Percentiles rank a stretch among this genome's conserved stretches.
Evolutionary conservation across 2,113 vertebrate species (phyloP).

Genomic region (Brachypodius melanocephalos): DNA sequence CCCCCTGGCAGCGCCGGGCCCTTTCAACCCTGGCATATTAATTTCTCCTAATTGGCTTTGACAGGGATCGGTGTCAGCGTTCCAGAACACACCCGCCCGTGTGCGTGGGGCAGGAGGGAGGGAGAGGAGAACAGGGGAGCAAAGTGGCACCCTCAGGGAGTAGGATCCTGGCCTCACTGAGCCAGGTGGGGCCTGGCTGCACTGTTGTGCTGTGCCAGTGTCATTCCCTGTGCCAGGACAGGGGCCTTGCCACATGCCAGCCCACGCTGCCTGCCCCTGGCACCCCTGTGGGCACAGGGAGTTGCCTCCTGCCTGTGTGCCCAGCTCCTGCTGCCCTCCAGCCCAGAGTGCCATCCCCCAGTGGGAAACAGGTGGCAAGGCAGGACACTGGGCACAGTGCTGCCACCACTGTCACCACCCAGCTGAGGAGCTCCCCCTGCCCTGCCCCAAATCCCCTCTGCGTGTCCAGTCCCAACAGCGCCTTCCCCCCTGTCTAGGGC

Average conservation of each 20-base stretch:
- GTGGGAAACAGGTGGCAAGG: fast-evolving
- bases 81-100: neutral
- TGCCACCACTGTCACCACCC: neutral
- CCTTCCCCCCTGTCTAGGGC: fast-evolving
- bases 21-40: constrained; percentile 23
- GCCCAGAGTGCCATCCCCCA: fast-evolving
- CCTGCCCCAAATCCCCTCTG: neutral
- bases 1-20: neutral
- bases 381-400: fast-evolving
- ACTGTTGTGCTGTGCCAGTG: neutral
- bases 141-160: neutral
- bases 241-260: neutral
- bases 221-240: neutral
- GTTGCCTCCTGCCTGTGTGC: neutral
- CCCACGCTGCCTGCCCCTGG: fast-evolving
- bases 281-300: neutral
- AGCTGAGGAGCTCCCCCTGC: fast-evolving
- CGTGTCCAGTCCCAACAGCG: neutral
- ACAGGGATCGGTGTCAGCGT: constrained; percentile 27
- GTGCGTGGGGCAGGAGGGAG: neutral
- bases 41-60: constrained; percentile 62
- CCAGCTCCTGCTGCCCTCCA: neutral
- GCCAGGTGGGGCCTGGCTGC: neutral
- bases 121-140: neutral
- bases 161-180: fast-evolving